Percentiles rank a stretch among this genome's conserved stretches.
Evolutionary conservation across 2,113 vertebrate genomes (phyloP).

Genomic region (Diglossa brunneiventris): DNA sequence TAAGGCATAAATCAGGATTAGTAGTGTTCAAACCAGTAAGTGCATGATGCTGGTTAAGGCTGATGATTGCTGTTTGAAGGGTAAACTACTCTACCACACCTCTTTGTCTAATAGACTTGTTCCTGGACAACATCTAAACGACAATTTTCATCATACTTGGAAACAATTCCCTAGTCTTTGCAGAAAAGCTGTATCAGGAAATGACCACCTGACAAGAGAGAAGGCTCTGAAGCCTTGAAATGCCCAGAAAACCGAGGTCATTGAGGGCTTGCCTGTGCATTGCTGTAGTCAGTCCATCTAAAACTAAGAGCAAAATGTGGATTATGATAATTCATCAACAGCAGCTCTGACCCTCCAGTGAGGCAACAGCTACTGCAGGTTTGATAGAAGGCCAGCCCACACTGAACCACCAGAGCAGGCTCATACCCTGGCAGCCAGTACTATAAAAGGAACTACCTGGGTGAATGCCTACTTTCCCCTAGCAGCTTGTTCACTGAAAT

Average conservation of each 20-base stretch:
- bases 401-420: not conserved
- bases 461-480: not conserved
- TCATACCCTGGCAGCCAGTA: not conserved
- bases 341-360: not conserved
- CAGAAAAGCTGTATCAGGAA: not conserved
- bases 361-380: not conserved
- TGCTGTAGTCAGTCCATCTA: not conserved
- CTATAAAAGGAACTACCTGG: not conserved
- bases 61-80: not conserved
- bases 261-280: not conserved
- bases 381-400: not conserved
- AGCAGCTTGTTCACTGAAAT: not conserved
- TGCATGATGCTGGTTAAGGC: accelerated
- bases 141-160: not conserved
- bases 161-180: not conserved
- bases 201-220: not conserved
- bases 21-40: not conserved
- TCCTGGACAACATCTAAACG: not conserved
- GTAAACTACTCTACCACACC: not conserved
- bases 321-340: not conserved
- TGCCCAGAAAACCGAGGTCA: not conserved
- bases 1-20: not conserved
- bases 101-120: not conserved
- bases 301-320: not conserved
- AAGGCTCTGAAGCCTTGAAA: not conserved